Base-by-base conservation (phyloP, 2,888 invertebrate species). In the Plagodis pulveraria region DNA sequence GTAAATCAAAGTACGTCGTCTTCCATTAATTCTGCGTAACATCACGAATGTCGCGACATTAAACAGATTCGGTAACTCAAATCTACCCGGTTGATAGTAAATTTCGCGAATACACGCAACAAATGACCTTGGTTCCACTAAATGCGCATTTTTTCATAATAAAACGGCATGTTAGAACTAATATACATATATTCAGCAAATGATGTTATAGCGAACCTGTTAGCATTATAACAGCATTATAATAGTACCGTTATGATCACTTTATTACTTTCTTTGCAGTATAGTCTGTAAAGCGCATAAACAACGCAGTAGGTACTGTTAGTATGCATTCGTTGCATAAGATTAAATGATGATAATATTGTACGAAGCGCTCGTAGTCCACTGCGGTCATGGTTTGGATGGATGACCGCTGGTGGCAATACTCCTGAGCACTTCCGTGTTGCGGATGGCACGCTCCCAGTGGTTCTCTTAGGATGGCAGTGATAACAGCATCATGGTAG, bases 41-140 rank as follows among this genome's bases (percentile, higher is more conserved):
- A 71, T 72, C 76, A 74, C 74, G 78, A 78, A 76, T 71, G 68
- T 70, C 70, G 69, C 70, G 74, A 63, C 69, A 72, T 50, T 66
- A 67, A 69, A 51, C 59, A 48, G 55, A 65, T 66, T 63, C 65
- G 59, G 63, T 63, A 65, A 63, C 66, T 57, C 41, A 50, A 61
- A 48, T 60, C 67, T 70, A 72, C 70, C 72, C 71, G 67, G 72
- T 71, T 70, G 66, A 57, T 65, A 66, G 67, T 62, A 76, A 80
- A 83, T 83, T 78, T 81, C 58, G 74, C 72, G 66, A 72, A 57
- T 65, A 62, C 84, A 84, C 83, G 84, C 83, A 77, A 83, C 50
- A 52, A 22, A 53, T 53, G 67, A 65, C 69, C 69, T 69, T 67
- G 67, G 56, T 66, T 59, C 48, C 8, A 32, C 9, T 45, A 52